These are phyloP conservation scores for Drosophila merina DNA, from an alignment of 2,888 invertebrate species.

Conservation along the genomic window DNA sequence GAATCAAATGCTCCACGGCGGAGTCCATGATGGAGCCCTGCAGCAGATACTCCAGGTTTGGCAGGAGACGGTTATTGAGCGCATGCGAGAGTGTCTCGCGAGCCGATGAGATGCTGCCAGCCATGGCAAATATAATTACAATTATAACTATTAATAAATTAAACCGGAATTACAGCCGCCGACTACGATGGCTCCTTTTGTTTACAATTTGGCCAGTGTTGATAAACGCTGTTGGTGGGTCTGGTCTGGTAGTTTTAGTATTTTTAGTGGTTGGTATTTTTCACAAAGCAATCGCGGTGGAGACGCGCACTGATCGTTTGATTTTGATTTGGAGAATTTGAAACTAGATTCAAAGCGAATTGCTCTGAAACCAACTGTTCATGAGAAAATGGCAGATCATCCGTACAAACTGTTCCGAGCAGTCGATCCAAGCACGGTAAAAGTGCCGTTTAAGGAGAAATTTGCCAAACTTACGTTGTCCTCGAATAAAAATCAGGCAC, in stretches of 20 bases:
- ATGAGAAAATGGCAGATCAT: constrained; percentile 67
- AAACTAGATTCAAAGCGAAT: constrained; percentile 20
- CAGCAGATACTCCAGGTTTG: constrained; percentile 96
- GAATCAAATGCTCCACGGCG: constrained; percentile 94
- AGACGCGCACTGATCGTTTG: constrained; percentile 16
- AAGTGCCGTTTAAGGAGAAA: constrained; percentile 77
- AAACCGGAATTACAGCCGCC: not conserved
- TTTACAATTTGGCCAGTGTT: not conserved
- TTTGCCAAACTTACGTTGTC: constrained; percentile 83
- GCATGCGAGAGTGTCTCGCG: constrained; percentile 89
- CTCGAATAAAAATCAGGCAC: constrained; percentile 59
- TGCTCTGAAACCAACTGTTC: not conserved
- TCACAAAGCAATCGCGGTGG: not conserved
- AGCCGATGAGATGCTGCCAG: constrained; percentile 68
- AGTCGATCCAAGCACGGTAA: constrained; percentile 80
- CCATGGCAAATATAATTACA: constrained; percentile 43
- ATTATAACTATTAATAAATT: not conserved
- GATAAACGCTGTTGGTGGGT: not conserved
- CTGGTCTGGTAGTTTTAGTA: not conserved
- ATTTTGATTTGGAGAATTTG: constrained; percentile 19
- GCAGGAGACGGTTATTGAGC: constrained; percentile 92
- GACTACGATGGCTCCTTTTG: not conserved
- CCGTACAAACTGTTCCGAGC: constrained; percentile 76
- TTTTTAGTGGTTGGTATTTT: not conserved
- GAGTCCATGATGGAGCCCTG: constrained; percentile 97